These are phyloP conservation scores for Bombycilla garrulus DNA, from an alignment of 2,113 vertebrate genomes.

Conservation along the genomic window DNA sequence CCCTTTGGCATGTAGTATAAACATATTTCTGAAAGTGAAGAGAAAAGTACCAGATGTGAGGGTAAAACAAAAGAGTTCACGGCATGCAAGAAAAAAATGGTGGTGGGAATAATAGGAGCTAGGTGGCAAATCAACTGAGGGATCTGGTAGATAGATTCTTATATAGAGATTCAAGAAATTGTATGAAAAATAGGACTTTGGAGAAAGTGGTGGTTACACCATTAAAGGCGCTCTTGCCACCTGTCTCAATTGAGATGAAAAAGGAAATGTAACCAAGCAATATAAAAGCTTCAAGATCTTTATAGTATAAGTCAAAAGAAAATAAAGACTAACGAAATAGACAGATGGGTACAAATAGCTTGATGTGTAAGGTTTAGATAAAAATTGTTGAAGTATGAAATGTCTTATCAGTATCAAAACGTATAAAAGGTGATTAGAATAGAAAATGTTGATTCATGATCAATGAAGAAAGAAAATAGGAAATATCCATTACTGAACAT, in stretches of 20 bases:
- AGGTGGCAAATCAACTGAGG: background rate
- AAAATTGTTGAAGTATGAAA: background rate
- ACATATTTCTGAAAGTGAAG: background rate
- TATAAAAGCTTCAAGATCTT: background rate
- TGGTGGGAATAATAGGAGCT: background rate
- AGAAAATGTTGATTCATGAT: background rate
- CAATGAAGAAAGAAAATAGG: background rate
- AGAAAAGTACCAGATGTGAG: background rate
- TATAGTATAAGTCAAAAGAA: background rate
- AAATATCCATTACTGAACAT: background rate
- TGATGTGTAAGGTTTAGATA: background rate
- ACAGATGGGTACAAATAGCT: background rate
- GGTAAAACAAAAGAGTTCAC: background rate
- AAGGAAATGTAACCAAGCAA: background rate
- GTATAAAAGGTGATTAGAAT: background rate
- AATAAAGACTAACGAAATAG: background rate
- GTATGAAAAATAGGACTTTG: background rate
- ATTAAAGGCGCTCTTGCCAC: background rate
- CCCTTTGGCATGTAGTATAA: background rate
- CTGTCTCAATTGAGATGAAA: background rate
- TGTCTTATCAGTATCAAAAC: background rate
- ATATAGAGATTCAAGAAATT: background rate
- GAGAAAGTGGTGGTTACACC: background rate
- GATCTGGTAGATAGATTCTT: background rate
- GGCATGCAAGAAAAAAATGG: background rate